Base-by-base conservation (phyloP, 1,140 invertebrate genomes). In the Calycopis cecrops region DNA sequence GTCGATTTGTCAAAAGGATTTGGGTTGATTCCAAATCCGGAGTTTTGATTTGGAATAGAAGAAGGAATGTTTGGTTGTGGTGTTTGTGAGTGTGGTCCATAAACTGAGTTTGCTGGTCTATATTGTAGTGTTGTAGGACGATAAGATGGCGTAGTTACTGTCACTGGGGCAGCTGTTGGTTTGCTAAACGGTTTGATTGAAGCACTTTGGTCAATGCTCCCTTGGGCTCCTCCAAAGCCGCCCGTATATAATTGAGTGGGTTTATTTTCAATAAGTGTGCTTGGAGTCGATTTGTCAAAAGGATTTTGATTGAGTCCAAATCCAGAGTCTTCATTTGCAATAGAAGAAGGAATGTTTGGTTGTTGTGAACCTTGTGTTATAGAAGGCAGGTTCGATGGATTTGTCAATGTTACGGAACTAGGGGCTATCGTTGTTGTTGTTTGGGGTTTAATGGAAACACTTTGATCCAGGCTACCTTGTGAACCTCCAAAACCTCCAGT, bases 401-500 rank as follows among this genome's bases (percentile, higher is more conserved):
- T 40, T n/a, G 38, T 12, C 11, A 14, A n/a, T 1, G n/a, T 6
- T 0, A 40, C 8, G n/a, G 38, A 14, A 40, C n/a, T 12, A 12
- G n/a, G n/a, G n/a, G 38, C n/a, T 14, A 7, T 11, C n/a, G 38
- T 11, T 12, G 38, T 12, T 12, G 38, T 12, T 40, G n/a, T 7
- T 8, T 40, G 38, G 8, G 38, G 38, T 14, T 40, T 40, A 1
- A 14, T 12, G n/a, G 14, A 9, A 14, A n/a, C 38, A 16, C 17
- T 17, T 59, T 38, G n/a, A 35, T 54, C 49, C 21, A 42, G 35
- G 42, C 9, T 42, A 21, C 34, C 55, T 60, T 34, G 60, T 44
- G 65, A 60, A n/a, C 62, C 62, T 12, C 67, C 65, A 60, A 66
- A 71, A n/a, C 63, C 60, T 21, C 63, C 63, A 28, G 62, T 51